Evolutionary conservation across 2,888 invertebrate species (phyloP).

Genomic region (Cryptocheilus praepositus): DNA sequence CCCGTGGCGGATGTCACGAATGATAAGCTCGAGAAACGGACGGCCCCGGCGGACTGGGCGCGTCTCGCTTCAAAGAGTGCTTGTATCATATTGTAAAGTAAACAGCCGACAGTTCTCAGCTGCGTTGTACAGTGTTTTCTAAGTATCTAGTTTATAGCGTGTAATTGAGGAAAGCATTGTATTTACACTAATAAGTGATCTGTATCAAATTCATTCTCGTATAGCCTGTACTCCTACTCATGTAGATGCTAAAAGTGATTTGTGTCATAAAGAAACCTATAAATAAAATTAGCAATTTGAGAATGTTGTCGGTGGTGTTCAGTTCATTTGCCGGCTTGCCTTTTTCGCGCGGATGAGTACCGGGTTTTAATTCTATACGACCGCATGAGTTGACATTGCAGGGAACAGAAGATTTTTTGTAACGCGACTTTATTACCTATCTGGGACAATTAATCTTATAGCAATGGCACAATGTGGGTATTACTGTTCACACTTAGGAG

Average conservation of each 20-base stretch:
- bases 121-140: constrained; percentile 75
- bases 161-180: constrained; percentile 73
- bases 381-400: too few species aligned
- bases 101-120: constrained; percentile 71
- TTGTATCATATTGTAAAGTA: constrained; percentile 75
- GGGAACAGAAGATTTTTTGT: too few species aligned
- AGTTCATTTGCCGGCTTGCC: constrained; percentile 17
- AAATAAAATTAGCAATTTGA: constrained; percentile 75
- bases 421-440: too few species aligned
- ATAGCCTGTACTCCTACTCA: constrained; percentile 74
- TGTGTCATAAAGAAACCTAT: constrained; percentile 73
- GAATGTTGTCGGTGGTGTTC: constrained; percentile 64
- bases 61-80: constrained; percentile 58
- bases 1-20: too few species aligned
- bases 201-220: constrained; percentile 75
- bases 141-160: constrained; percentile 75
- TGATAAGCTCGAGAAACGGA: constrained; percentile 4
- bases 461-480: too few species aligned
- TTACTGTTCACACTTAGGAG: constrained; percentile 43
- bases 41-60: constrained; percentile 26
- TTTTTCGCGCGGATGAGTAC: too few species aligned
- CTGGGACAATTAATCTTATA: too few species aligned
- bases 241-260: constrained; percentile 75
- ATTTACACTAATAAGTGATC: constrained; percentile 75
- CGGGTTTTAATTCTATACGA: too few species aligned